Conservation (phyloP, 2,797 vertebrate species). For the Dendrocincla fuliginosa region DNA sequence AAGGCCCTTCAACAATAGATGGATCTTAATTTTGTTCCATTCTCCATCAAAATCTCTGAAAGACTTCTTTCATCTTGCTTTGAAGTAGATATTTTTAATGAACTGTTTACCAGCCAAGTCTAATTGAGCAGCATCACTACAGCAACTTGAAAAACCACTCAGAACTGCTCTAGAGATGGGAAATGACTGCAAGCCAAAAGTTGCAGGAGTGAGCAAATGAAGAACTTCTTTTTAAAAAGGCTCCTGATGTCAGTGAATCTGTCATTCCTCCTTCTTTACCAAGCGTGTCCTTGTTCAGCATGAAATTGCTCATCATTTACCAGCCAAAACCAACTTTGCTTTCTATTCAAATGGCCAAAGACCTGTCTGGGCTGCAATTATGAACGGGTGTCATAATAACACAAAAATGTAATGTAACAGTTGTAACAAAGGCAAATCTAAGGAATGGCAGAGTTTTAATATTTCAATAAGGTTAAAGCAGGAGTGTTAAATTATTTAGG, state of each 20-base stretch:
- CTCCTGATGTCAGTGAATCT: background rate
- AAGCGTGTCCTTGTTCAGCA: background rate
- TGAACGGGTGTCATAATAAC: background rate
- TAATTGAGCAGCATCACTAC: conserved; percentile 2
- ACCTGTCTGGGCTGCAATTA: background rate
- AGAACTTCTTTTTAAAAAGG: background rate
- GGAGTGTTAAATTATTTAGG: conserved; percentile 50
- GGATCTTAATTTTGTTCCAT: background rate
- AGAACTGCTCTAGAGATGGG: background rate
- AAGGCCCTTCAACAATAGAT: background rate
- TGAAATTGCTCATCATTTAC: background rate
- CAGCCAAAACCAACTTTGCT: conserved; percentile 2
- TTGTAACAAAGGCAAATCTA: conserved; percentile 52
- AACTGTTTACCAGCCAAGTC: conserved; percentile 41
- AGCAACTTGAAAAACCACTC: conserved; percentile 24
- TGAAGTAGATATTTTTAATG: conserved; percentile 41
- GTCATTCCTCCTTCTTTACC: background rate
- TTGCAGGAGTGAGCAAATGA: background rate
- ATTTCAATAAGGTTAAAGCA: conserved; percentile 65
- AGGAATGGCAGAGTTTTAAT: conserved; percentile 42
- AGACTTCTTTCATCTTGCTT: conserved; percentile 23
- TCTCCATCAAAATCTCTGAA: background rate
- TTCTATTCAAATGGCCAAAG: background rate
- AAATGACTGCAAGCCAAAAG: conserved; percentile 42
- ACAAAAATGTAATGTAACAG: background rate